Conservation (phyloP, 2,113 vertebrate genomes). For the Fregata magnificens region DNA sequence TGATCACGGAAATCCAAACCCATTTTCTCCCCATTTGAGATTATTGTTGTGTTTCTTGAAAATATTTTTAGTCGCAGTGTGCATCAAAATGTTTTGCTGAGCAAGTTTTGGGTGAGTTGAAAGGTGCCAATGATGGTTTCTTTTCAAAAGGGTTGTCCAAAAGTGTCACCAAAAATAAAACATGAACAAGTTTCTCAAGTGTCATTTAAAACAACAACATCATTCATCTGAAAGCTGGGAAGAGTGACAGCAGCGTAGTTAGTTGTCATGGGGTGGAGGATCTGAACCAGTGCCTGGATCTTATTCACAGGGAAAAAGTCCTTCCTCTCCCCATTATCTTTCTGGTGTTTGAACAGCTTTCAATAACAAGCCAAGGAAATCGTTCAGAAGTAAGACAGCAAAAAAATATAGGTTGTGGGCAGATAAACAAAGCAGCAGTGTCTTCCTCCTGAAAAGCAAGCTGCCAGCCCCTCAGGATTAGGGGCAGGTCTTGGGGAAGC, state of each 20-base stretch:
- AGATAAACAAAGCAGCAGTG: not conserved
- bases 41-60: not conserved
- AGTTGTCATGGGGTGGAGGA: not conserved
- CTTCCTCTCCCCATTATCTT: conserved; percentile 36
- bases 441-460: not conserved
- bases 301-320: conserved; percentile 18
- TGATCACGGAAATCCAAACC: not conserved
- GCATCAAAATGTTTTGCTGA: conserved; percentile 13
- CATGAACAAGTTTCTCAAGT: conserved; percentile 20
- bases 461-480: not conserved
- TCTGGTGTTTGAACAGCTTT: not conserved
- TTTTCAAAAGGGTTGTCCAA: conserved; percentile 24
- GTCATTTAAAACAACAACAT: conserved; percentile 9
- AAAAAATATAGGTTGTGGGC: not conserved
- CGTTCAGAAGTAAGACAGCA: not conserved
- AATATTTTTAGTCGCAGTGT: not conserved
- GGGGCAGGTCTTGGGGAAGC: not conserved
- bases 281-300: conserved; percentile 46
- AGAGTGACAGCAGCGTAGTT: not conserved
- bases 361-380: not conserved
- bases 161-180: conserved; percentile 57
- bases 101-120: not conserved
- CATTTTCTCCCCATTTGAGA: not conserved
- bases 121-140: conserved; percentile 34
- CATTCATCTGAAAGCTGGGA: conserved; percentile 25